Conservation (phyloP, 2,888 invertebrate species). For the Chrysina gloriosa region DNA sequence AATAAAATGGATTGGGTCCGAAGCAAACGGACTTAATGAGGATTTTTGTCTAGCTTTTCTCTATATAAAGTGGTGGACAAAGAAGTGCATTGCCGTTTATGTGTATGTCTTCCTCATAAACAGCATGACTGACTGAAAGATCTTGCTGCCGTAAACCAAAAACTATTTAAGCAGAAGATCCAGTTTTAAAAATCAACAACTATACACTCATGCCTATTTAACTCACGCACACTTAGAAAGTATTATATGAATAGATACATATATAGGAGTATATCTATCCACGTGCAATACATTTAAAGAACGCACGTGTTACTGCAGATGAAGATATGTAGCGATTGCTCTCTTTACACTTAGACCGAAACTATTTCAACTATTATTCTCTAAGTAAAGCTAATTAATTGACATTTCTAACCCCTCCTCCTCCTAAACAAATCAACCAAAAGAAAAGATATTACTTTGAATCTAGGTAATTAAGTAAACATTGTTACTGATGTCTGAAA, state of each 20-base stretch:
- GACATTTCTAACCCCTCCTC: too few relatives aligned
- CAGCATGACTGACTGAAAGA: constrained; percentile 40
- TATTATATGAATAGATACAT: constrained; percentile 8
- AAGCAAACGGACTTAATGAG: constrained; percentile 40
- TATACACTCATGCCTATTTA: constrained; percentile 19
- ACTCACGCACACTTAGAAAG: constrained; percentile 10
- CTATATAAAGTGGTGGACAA: constrained; percentile 39
- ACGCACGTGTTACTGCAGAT: neutral
- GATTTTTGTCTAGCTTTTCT: constrained; percentile 40
- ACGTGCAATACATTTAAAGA: neutral
- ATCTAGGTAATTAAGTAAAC: too few relatives aligned
- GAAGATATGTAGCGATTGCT: too few relatives aligned
- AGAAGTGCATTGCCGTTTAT: constrained; percentile 37
- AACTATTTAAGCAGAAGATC: constrained; percentile 42
- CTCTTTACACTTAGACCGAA: too few relatives aligned
- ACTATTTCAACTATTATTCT: too few relatives aligned
- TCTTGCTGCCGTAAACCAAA: constrained; percentile 41
- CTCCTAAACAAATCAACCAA: too few relatives aligned
- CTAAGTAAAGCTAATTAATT: too few relatives aligned
- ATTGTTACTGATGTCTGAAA: too few relatives aligned
- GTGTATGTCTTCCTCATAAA: constrained; percentile 36
- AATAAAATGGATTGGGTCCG: constrained; percentile 9
- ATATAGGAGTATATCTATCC: neutral
- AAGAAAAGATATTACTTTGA: too few relatives aligned
- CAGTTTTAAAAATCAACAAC: constrained; percentile 41